Conservation (phyloP, 2,888 invertebrate species). For the Chalcis sispes region DNA sequence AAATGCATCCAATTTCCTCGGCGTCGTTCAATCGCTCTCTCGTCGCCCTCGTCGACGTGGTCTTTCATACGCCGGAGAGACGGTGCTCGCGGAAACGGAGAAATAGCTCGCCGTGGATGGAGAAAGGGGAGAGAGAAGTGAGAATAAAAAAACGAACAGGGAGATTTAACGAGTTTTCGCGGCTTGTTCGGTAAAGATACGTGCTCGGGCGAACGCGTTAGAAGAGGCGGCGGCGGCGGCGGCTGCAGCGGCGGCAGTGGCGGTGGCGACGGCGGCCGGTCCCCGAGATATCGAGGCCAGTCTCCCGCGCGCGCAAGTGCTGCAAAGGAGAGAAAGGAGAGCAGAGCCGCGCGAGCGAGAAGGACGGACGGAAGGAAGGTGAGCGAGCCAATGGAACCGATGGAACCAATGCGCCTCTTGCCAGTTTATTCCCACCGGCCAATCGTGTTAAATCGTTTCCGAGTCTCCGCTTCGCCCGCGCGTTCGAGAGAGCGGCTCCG, state of each 20-base stretch:
- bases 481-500: constrained; percentile 34
- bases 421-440: constrained; percentile 74
- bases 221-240: neutral
- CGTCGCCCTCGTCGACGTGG: constrained; percentile 38
- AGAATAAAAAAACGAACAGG: too few relatives aligned
- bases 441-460: constrained; percentile 75
- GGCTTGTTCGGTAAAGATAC: constrained; percentile 54
- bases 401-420: constrained; percentile 75
- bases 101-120: constrained; percentile 56
- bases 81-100: constrained; percentile 62
- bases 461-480: constrained; percentile 58
- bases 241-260: constrained; percentile 57
- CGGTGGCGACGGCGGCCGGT: constrained; percentile 61
- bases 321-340: constrained; percentile 55
- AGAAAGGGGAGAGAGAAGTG: neutral
- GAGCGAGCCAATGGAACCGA: constrained; percentile 73
- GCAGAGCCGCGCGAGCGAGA: constrained; percentile 31
- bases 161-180: constrained; percentile 58
- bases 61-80: constrained; percentile 53
- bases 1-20: constrained; percentile 50
- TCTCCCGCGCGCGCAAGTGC: constrained; percentile 52
- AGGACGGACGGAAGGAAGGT: constrained; percentile 59
- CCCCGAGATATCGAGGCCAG: constrained; percentile 64
- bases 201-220: constrained; percentile 57
- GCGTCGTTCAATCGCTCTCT: constrained; percentile 54